Percentiles rank a stretch among this genome's conserved stretches.
phyloP scores from a whole-genome alignment of 2,888 invertebrate species.

The Linnaemya vulpina region DNA sequence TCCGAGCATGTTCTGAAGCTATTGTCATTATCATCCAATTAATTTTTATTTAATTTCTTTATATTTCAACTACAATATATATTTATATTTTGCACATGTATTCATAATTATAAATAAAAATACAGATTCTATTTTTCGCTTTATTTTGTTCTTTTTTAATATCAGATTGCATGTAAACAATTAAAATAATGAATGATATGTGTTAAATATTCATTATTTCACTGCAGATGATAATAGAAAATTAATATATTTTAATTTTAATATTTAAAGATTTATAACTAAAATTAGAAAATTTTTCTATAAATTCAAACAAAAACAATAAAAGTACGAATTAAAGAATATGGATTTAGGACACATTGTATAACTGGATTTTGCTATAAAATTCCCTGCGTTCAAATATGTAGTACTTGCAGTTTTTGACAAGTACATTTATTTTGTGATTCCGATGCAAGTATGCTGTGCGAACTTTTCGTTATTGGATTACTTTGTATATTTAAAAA shows the following conservation, averaged over 20 bases:
- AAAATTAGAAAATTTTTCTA: slow-evolving; percentile 13
- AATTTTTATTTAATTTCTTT: slow-evolving; percentile 9
- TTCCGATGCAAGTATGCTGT: too few species aligned
- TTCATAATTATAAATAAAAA: slow-evolving; percentile 42
- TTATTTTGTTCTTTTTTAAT: neutral
- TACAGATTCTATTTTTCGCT: slow-evolving; percentile 7
- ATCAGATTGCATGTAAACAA: neutral
- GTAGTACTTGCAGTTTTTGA: too few species aligned
- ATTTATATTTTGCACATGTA: slow-evolving; percentile 39
- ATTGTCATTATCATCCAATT: neutral
- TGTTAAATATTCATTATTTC: slow-evolving; percentile 50
- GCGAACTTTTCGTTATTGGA: too few species aligned
- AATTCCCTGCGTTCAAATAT: slow-evolving; percentile 18
- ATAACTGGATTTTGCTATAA: slow-evolving; percentile 26
- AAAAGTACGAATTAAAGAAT: slow-evolving; percentile 36
- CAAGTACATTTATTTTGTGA: too few species aligned
- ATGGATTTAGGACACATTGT: slow-evolving; percentile 24
- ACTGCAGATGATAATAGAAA: slow-evolving; percentile 23
- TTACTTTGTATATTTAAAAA: too few species aligned
- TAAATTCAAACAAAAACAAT: slow-evolving; percentile 22
- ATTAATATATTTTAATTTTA: neutral
- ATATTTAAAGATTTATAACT: slow-evolving; percentile 3
- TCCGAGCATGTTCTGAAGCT: too few species aligned
- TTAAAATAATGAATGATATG: slow-evolving; percentile 59
- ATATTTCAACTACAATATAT: slow-evolving; percentile 26